Base-by-base conservation (phyloP, 2,797 vertebrate genomes). In the Xerus rutilus region DNA sequence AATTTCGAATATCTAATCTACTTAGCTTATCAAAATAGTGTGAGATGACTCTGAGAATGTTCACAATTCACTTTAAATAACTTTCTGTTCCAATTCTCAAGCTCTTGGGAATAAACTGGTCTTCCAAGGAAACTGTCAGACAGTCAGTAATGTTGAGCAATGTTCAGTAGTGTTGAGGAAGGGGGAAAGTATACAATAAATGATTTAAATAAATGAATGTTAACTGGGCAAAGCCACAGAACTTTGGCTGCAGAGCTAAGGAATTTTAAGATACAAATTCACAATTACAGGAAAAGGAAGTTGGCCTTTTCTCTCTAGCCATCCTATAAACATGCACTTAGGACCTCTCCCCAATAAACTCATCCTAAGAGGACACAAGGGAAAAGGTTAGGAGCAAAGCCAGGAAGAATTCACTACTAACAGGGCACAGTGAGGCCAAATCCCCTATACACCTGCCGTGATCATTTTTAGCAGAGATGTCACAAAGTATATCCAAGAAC, bases 1-100 rank as follows among this genome's bases (percentile, higher is more conserved):
- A 94, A 96, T 96, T 96, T 94, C 84, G 97, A 93, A 78, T 65
- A 95, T 96, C 57, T 89, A 73, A 96, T 89, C 93, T 85, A 69
- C 45, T 94, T 35, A 79, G 79, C 32, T 96, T 94, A 94, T 93
- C 85, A 82, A 77, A 67, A 87, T 17, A 88, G 77, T 64, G 47
- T 79, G 77, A 78, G 54, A 74, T 65, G 76, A 32, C 77, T 91
- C 89, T 88, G 64, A 95, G 95, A 93, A 94, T 6, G n/a, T 87
- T 88, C 69, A n/a, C 25, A 88, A 78, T 90, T 90, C 78, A 78
- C 77, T 93, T 81, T 87, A 92, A 92, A 62, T 72, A 90, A 93
- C 52, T 23, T 86, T 83, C 45, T 74, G 54, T 89, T 84, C 64
- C 72, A 78, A 25, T 90, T 90, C 28, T 85, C 59, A 70, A 79